Evolutionary conservation across 2,888 invertebrate genomes (phyloP), one percentile per base, ranked within the genome.

Genomic region (Nemotelus nigrinus): DNA sequence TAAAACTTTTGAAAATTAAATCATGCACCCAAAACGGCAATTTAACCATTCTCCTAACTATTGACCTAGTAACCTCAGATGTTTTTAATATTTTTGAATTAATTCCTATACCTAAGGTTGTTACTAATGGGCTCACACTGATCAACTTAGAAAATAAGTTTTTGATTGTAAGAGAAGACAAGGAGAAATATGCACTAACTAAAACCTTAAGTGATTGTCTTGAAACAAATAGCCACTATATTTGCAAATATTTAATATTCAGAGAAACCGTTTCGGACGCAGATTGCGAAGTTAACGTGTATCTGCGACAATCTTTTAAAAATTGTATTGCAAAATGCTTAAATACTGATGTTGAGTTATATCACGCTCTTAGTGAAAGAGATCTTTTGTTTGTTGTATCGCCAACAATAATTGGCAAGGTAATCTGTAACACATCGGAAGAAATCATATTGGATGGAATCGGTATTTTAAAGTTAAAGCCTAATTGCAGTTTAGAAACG

Each of bases 381-480:
- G n/a, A 53, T 10, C 2, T 10, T n/a, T 53, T 53, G 2, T 53
- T 2, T 53, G 53, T 53, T 10, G n/a, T 53, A 10, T 7, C 7
- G 2, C 53, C 53, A 53, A n/a, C 7, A 53, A 53, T 53, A 10
- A 2, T n/a, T 53, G 53, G 53, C n/a, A 53, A 60, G 39, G 6
- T 10, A 2, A 60, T 25, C 6, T 10, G 10, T 7, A 60, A 60
- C 25, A 39, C 6, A 2, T 39, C 10, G 7, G 64, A 64, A 64
- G 44, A 64, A 64, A 64, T 64, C n/a, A 43, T 25, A 45, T 64
- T 64, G 5, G n/a, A 41, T 7, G 64, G 64, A n/a, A n/a, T 64
- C 44, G 39, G 64, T 44, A 64, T 64, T 44, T 41, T 44, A 7
- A 64, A 41, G 2, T 41, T 64, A 44, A 44, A 44, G 2, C 64